Evolutionary conservation across 2,888 invertebrate species (phyloP).

Genomic region (Yponomeuta malinellus): DNA sequence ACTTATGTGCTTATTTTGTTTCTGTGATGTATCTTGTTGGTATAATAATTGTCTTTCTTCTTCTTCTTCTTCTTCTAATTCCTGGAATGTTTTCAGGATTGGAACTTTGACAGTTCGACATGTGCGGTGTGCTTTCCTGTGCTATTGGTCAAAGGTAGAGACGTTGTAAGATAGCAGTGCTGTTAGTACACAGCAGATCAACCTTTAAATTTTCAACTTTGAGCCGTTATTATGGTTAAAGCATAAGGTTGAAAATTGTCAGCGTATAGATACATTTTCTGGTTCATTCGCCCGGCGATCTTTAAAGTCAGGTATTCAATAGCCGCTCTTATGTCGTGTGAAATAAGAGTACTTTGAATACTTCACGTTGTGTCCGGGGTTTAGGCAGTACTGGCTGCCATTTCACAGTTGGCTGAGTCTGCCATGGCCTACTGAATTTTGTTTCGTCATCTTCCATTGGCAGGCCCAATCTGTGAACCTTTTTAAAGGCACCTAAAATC

Average conservation of each 20-base stretch:
- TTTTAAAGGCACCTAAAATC: conserved; percentile 9
- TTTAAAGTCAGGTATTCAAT: background rate
- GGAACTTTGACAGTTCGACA: background rate
- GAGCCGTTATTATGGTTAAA: too few relatives aligned
- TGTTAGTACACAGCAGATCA: background rate
- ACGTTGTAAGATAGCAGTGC: background rate
- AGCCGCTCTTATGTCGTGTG: background rate
- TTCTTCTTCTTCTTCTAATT: too few relatives aligned
- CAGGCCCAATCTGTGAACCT: conserved; percentile 16
- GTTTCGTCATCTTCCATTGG: conserved; percentile 38
- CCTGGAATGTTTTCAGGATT: background rate
- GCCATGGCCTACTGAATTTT: conserved; percentile 50
- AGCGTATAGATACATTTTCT: too few relatives aligned
- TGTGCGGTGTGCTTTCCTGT: background rate
- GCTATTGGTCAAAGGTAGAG: background rate
- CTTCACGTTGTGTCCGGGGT: conserved; percentile 17
- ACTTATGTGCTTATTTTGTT: too few relatives aligned
- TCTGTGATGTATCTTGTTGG: too few relatives aligned
- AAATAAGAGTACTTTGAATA: background rate
- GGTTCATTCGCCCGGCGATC: too few relatives aligned
- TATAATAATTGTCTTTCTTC: too few relatives aligned
- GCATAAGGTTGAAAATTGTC: too few relatives aligned
- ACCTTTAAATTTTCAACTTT: too few relatives aligned
- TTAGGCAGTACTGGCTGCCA: conserved; percentile 30
- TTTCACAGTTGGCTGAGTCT: conserved; percentile 55